These are phyloP conservation scores for Brachyhypopomus gauderio DNA, from an alignment of 2,113 vertebrate genomes.

Conservation along the genomic window DNA sequence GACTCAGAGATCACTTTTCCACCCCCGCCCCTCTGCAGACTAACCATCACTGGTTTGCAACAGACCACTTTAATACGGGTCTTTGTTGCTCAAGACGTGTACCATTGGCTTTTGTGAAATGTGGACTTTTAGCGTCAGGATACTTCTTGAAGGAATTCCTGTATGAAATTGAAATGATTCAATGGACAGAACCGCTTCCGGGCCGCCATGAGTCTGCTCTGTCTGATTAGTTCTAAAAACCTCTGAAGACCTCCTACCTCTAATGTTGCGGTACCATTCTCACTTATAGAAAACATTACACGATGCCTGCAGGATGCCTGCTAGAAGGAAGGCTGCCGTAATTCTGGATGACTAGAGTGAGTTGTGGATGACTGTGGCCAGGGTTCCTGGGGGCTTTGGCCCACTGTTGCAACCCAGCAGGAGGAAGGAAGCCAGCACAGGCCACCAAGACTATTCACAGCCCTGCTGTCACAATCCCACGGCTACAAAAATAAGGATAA, in stretches of 20 bases:
- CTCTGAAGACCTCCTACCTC: background rate
- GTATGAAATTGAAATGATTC: background rate
- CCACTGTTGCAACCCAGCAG: conserved; percentile 72
- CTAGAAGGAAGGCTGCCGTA: background rate
- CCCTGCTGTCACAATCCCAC: conserved; percentile 83
- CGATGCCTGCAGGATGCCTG: background rate
- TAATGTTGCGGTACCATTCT: background rate
- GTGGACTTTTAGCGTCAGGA: no score
- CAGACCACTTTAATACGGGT: background rate
- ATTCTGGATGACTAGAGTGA: conserved; percentile 29
- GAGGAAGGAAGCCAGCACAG: conserved; percentile 87
- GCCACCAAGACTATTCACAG: conserved; percentile 79
- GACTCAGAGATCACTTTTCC: conserved; percentile 2
- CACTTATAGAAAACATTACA: background rate
- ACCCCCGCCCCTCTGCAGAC: background rate
- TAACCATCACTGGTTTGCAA: conserved; percentile 25
- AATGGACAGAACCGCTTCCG: background rate
- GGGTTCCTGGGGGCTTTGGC: conserved; percentile 45
- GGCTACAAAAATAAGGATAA: conserved; percentile 70
- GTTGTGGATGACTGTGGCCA: conserved; percentile 55
- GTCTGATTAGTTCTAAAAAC: background rate
- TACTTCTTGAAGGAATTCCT: background rate
- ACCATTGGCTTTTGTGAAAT: no score
- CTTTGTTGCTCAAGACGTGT: no score
- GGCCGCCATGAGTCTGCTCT: background rate